Conservation (phyloP, 2,888 invertebrate genomes). For the Petrophora chlorosata region DNA sequence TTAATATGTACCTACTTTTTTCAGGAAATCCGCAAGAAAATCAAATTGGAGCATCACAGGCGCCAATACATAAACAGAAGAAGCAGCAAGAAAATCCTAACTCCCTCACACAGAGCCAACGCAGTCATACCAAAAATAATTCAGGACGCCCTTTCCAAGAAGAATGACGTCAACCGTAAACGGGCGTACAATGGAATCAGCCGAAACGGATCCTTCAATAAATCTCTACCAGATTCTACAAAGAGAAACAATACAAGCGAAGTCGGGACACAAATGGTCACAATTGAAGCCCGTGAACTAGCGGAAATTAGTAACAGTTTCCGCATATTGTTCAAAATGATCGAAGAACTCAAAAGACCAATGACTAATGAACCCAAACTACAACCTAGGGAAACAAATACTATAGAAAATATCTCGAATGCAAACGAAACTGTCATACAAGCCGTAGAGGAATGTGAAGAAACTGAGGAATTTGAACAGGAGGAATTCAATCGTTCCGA, state of each 20-base stretch:
- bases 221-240: conserved; percentile 56
- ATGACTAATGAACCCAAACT: background rate
- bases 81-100: conserved; percentile 48
- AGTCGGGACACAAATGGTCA: conserved; percentile 31
- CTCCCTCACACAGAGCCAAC: conserved; percentile 56
- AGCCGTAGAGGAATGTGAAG: conserved; percentile 15
- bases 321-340: conserved; percentile 47
- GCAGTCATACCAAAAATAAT: conserved; percentile 53
- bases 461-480: conserved; percentile 24
- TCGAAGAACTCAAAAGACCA: conserved; percentile 49
- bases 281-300: conserved; percentile 45
- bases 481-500: conserved; percentile 52
- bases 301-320: conserved; percentile 53
- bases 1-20: conserved; percentile 10
- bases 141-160: conserved; percentile 39
- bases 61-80: conserved; percentile 53
- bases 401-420: background rate
- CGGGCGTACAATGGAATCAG: conserved; percentile 37
- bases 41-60: conserved; percentile 45
- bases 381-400: background rate
- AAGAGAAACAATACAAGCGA: conserved; percentile 42
- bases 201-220: conserved; percentile 38
- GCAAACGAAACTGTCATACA: conserved; percentile 15
- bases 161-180: conserved; percentile 42
- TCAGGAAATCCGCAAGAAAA: conserved; percentile 48